Evolutionary conservation across 2,113 vertebrate species (phyloP).

Genomic region (Polypterus bichir): DNA sequence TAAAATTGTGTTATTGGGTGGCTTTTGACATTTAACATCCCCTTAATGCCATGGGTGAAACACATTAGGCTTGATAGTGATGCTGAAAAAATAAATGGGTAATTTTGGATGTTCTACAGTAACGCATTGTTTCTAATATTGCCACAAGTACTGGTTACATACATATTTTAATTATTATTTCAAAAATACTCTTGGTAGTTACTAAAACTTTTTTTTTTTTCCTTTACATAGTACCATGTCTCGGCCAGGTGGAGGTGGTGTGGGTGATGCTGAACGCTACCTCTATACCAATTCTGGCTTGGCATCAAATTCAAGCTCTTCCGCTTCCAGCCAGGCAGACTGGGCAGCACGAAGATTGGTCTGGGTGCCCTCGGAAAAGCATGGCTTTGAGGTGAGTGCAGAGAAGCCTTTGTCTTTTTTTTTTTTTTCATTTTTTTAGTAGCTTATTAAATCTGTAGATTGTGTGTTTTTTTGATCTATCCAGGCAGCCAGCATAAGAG

Average conservation of each 20-base stretch:
- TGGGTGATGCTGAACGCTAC: conserved; percentile 52
- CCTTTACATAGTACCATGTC: conserved; percentile 41
- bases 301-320: conserved; percentile 23
- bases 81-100: too few relatives aligned
- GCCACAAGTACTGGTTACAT: too few relatives aligned
- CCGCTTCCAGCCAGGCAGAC: conserved; percentile 58
- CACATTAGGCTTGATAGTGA: too few relatives aligned
- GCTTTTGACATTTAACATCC: too few relatives aligned
- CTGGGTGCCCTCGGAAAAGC: conserved; percentile 65
- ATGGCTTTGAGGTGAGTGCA: conserved; percentile 55
- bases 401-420: background rate
- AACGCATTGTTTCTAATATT: too few relatives aligned
- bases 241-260: conserved; percentile 37
- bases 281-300: conserved; percentile 40
- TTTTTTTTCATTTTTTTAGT: background rate
- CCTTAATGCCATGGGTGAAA: too few relatives aligned
- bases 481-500: conserved; percentile 55
- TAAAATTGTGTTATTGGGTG: too few relatives aligned
- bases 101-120: too few relatives aligned
- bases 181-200: background rate
- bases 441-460: background rate
- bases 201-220: background rate
- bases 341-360: conserved; percentile 62
- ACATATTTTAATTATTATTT: background rate
- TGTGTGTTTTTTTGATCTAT: background rate